Percentiles rank a stretch among this genome's conserved stretches.
phyloP scores from a whole-genome alignment of 2,888 invertebrate species.

The Tetragonisca angustula region DNA sequence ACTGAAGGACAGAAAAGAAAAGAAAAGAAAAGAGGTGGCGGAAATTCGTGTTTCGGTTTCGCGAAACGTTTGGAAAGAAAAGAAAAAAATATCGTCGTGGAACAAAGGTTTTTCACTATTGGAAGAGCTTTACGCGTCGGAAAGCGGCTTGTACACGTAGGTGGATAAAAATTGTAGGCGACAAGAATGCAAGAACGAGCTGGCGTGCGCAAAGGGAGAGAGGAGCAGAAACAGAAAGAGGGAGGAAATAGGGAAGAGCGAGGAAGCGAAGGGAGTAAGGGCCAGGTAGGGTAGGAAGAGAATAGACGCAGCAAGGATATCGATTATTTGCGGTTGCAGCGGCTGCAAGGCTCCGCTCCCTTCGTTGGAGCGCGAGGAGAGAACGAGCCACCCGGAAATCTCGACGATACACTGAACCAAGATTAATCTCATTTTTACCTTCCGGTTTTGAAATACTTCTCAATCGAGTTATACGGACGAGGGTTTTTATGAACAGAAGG shows the following conservation, averaged over 20 bases:
- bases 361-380: conserved; percentile 39
- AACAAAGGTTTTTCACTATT: neutral
- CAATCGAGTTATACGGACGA: conserved; percentile 45
- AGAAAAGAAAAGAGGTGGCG: neutral
- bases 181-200: conserved; percentile 25
- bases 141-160: conserved; percentile 5
- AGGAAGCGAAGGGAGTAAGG: conserved; percentile 29
- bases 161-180: conserved; percentile 34
- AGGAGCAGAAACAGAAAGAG: neutral
- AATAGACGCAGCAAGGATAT: conserved; percentile 77
- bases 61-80: neutral
- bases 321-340: conserved; percentile 78
- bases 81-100: neutral
- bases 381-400: conserved; percentile 57
- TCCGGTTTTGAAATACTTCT: conserved; percentile 51
- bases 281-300: conserved; percentile 52
- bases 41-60: neutral
- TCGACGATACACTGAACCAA: conserved; percentile 45
- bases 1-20: neutral
- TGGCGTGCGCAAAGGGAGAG: conserved; percentile 8
- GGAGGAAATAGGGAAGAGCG: conserved; percentile 10
- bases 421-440: conserved; percentile 58
- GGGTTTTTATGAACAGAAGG: conserved; percentile 7
- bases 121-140: neutral
- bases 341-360: conserved; percentile 61